Conservation (phyloP, 2,113 vertebrate species). For the Cephalopterus ornatus region DNA sequence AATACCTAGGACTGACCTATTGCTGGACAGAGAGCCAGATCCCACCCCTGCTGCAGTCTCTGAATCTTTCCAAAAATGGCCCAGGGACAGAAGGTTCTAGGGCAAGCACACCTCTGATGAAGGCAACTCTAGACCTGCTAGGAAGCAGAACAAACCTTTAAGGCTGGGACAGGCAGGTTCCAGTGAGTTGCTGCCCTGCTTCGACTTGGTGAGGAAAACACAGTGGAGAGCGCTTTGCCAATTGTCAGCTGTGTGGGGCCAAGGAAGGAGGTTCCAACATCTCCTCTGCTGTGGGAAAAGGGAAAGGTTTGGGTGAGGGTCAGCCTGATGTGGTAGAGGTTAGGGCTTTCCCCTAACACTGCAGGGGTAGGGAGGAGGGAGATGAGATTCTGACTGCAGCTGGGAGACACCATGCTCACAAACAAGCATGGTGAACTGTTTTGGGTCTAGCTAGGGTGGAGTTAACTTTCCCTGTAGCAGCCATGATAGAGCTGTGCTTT, state of each 20-base stretch:
- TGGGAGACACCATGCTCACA: background rate
- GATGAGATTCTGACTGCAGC: background rate
- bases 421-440: rapidly evolving
- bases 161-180: background rate
- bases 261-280: background rate
- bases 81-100: background rate
- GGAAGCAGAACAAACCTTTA: background rate
- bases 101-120: background rate
- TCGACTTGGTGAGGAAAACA: background rate
- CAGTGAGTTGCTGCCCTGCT: background rate
- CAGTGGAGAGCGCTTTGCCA: background rate
- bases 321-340: background rate
- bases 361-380: background rate
- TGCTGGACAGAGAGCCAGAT: background rate
- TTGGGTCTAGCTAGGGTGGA: background rate
- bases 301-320: background rate
- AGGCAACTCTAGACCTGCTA: background rate
- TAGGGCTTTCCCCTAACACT: background rate
- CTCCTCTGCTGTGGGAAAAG: background rate
- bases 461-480: background rate
- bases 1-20: background rate
- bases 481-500: background rate
- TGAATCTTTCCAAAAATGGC: background rate
- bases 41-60: background rate
- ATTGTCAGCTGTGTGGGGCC: background rate